Evolutionary conservation across 2,888 invertebrate genomes (phyloP).

Genomic region (Criorhina ranunculi): DNA sequence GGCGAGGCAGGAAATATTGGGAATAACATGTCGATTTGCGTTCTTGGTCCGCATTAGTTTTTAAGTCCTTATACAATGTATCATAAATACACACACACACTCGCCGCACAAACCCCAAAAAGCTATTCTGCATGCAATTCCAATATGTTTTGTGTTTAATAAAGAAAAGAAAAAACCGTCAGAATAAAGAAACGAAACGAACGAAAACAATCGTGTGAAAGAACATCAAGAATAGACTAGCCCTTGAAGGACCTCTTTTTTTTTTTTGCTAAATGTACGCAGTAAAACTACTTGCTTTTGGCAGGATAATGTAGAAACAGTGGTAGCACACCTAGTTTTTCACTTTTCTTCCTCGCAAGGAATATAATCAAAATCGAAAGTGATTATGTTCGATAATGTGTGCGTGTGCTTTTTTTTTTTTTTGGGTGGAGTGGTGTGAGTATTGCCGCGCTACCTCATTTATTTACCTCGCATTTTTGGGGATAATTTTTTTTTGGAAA

Average conservation of each 20-base stretch:
- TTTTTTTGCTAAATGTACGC: slow-evolving; percentile 38
- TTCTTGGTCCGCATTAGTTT: slow-evolving; percentile 59
- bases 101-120: background rate
- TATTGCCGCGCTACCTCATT: slow-evolving; percentile 49
- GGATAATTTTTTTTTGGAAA: slow-evolving; percentile 16
- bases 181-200: slow-evolving; percentile 5
- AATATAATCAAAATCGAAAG: slow-evolving; percentile 63
- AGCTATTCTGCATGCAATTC: slow-evolving; percentile 65
- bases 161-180: slow-evolving; percentile 38
- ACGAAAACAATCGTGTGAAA: slow-evolving; percentile 22
- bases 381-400: slow-evolving; percentile 52
- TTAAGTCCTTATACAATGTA: slow-evolving; percentile 42
- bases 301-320: slow-evolving; percentile 42
- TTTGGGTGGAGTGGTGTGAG: slow-evolving; percentile 21
- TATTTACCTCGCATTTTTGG: slow-evolving; percentile 30
- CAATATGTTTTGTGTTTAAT: slow-evolving; percentile 43
- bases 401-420: slow-evolving; percentile 1
- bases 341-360: slow-evolving; percentile 38
- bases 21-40: slow-evolving; percentile 71
- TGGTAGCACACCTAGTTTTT: slow-evolving; percentile 63
- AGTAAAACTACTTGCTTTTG: slow-evolving; percentile 45
- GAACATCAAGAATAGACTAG: slow-evolving; percentile 51
- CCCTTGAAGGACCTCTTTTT: slow-evolving; percentile 61
- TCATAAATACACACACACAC: slow-evolving; percentile 24
- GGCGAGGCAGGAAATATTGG: slow-evolving; percentile 62